Base-by-base conservation (phyloP, 2,797 vertebrate species). In the Siniperca undulata region DNA sequence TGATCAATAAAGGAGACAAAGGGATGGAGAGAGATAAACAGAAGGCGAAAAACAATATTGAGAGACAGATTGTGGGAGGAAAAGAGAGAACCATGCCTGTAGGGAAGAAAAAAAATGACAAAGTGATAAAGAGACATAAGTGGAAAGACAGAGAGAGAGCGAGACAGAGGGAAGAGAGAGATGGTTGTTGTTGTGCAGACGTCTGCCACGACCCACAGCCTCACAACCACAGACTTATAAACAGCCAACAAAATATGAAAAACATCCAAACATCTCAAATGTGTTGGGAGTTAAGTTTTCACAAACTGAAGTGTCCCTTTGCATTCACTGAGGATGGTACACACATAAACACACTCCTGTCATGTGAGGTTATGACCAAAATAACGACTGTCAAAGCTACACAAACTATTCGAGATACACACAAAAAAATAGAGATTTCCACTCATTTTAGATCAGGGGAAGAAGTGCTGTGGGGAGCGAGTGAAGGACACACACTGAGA, bases 241-340 rank as follows among this genome's bases (percentile, higher is more conserved):
- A 91, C 78, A 86, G 65, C 65, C 79, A 82, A 80, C 60, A 79
- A 88, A 92, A 87, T 90, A 88, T 86, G 82, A 90, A 82, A 89
- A 89, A 80, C 85, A 90, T 77, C 77, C 81, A 87, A 88, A 88
- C 80, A 82, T 76, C 75, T 44, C 34, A 34, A 78, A 84, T 60
- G 71, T 77, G 74, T 55, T 71, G 40, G 30, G 73, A 81, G 65
- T 65, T 83, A 14, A 55, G 77, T 44, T 84, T 84, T 86, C 68
- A 55, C 19, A 83, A 62, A 27, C 27, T 27, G 27, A 83, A 85
- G 42, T 48, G 46, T 80, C 66, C 36, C 46, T 44, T 73, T 73
- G 36, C 36, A 38, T 83, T 88, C 59, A 30, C 20, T 42, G 34
- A 81, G n/a, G 72, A 83, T 12, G 27, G 44, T 3, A 10, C 62